Evolutionary conservation across 2,888 invertebrate species (phyloP).

Genomic region (Campoplex nolae): DNA sequence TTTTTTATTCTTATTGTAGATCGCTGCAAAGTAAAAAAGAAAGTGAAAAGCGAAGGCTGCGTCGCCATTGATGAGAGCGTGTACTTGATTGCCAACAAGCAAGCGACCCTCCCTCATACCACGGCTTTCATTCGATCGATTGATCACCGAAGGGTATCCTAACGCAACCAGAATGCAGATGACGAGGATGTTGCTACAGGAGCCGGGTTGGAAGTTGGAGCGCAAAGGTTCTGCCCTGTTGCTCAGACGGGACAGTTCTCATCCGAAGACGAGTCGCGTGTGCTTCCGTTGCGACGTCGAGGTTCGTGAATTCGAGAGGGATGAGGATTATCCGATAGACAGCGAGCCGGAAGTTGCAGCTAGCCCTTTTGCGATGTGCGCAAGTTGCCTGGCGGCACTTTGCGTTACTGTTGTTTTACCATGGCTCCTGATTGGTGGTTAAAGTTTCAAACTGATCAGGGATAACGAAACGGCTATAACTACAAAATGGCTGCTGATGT

Average conservation of each 20-base stretch:
- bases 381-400: slow-evolving; percentile 85
- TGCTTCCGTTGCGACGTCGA: slow-evolving; percentile 87
- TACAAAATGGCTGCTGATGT: slow-evolving; percentile 36
- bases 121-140: slow-evolving; percentile 7
- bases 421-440: slow-evolving; percentile 85
- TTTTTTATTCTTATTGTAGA: slow-evolving; percentile 37
- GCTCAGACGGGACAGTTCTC: slow-evolving; percentile 80
- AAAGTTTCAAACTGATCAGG: slow-evolving; percentile 58
- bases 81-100: neutral
- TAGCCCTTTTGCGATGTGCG: slow-evolving; percentile 84
- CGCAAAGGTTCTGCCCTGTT: slow-evolving; percentile 81
- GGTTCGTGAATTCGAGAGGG: slow-evolving; percentile 85
- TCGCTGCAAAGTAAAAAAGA: slow-evolving; percentile 19
- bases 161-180: slow-evolving; percentile 74
- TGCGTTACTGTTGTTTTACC: slow-evolving; percentile 86
- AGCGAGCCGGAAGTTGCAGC: slow-evolving; percentile 78
- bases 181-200: slow-evolving; percentile 81
- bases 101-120: neutral
- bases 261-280: slow-evolving; percentile 82
- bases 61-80: neutral
- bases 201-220: slow-evolving; percentile 83
- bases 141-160: neutral
- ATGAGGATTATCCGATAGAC: slow-evolving; percentile 84
- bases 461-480: neutral
- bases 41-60: neutral